Evolutionary conservation across 2,797 vertebrate genomes (phyloP).

Genomic region (Neosalanx taihuensis): DNA sequence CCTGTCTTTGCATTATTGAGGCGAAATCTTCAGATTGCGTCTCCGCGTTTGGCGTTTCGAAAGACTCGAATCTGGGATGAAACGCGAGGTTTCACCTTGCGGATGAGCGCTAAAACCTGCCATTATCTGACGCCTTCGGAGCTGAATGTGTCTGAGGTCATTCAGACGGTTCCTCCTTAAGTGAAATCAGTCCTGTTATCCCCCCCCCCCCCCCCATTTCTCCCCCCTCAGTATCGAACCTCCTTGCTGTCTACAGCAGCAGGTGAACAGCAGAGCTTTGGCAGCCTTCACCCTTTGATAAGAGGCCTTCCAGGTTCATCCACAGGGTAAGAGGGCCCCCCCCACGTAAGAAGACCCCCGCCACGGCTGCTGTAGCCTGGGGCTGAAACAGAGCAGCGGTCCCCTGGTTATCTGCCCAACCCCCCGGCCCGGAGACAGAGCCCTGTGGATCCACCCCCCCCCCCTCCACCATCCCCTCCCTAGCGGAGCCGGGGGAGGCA

Average conservation of each 20-base stretch:
- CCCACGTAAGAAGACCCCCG: slow-evolving; percentile 44
- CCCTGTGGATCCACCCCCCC: slow-evolving; percentile 29
- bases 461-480: slow-evolving; percentile 11
- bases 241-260: not conserved
- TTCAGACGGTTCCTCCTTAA: not conserved
- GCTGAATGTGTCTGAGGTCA: not conserved
- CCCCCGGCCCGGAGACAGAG: slow-evolving; percentile 48
- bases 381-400: slow-evolving; percentile 70
- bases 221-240: slow-evolving; percentile 11
- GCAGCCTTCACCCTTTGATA: slow-evolving; percentile 23
- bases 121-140: not conserved
- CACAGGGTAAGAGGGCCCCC: slow-evolving; percentile 35
- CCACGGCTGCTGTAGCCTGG: slow-evolving; percentile 52
- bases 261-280: slow-evolving; percentile 21
- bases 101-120: not conserved
- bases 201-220: not conserved
- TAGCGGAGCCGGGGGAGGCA: slow-evolving; percentile 27
- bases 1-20: too few relatives aligned
- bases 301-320: slow-evolving; percentile 46
- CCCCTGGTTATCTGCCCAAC: slow-evolving; percentile 50
- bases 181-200: not conserved
- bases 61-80: too few relatives aligned
- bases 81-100: not conserved
- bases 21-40: too few relatives aligned
- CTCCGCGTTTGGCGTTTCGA: too few relatives aligned